These are phyloP conservation scores for Xenentodon cancila DNA, from an alignment of 2,797 vertebrate genomes.

Conservation along the genomic window DNA sequence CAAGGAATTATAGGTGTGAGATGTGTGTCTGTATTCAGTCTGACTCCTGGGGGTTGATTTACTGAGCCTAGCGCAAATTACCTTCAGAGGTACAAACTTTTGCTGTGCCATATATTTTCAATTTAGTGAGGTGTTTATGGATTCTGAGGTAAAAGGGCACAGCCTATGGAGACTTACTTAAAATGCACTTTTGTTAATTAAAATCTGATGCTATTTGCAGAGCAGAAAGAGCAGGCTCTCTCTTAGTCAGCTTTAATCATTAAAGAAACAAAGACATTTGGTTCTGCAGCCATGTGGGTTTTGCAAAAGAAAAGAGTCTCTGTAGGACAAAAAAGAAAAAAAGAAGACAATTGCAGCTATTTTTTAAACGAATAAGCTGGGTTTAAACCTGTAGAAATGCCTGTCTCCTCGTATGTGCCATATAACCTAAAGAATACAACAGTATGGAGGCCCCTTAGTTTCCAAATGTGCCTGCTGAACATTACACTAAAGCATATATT, in stretches of 20 bases:
- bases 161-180: constrained; percentile 30
- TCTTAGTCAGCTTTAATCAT: constrained; percentile 19
- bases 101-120: constrained; percentile 11
- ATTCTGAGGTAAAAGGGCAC: constrained; percentile 18
- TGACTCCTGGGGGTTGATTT: constrained; percentile 27
- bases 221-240: constrained; percentile 4
- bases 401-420: no score
- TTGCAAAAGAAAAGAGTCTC: no score
- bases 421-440: no score
- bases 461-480: no score
- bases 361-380: no score
- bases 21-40: constrained; percentile 15
- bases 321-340: no score
- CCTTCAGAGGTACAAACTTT: constrained; percentile 29
- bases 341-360: no score
- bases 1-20: constrained; percentile 7
- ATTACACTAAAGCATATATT: no score
- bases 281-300: not conserved
- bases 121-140: constrained; percentile 24
- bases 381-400: no score
- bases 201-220: constrained; percentile 26
- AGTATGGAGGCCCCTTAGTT: no score
- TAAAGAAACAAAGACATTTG: constrained; percentile 12
- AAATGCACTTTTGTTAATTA: constrained; percentile 44
- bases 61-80: constrained; percentile 35